A percentile compares a stretch with the other conserved stretches of the same genome.
phyloP scores from a whole-genome alignment of 2,888 invertebrate genomes.

The Diabrotica balteata region DNA sequence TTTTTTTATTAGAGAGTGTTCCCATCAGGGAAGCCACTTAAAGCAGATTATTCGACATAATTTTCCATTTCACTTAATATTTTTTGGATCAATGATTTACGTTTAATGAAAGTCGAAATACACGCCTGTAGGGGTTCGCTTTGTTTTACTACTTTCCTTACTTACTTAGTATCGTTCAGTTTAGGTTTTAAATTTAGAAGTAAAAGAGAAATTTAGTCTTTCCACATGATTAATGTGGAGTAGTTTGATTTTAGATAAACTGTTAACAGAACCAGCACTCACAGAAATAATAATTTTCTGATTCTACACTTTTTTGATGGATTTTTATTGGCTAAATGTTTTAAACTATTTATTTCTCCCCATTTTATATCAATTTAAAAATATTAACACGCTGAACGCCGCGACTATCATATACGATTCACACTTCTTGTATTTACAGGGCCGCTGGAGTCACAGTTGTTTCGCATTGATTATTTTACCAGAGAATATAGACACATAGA shows the following conservation, averaged over 20 bases:
- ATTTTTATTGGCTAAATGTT: too few relatives aligned
- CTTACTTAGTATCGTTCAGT: not conserved
- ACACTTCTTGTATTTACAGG: too few relatives aligned
- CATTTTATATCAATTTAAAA: too few relatives aligned
- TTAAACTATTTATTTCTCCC: too few relatives aligned
- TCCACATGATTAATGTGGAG: not conserved
- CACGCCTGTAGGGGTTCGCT: constrained; percentile 15
- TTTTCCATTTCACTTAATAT: constrained; percentile 23
- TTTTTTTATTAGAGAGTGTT: constrained; percentile 16
- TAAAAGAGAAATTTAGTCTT: constrained; percentile 11
- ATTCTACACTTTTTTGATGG: too few relatives aligned
- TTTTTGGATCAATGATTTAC: constrained; percentile 27
- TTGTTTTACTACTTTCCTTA: constrained; percentile 5
- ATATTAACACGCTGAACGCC: too few relatives aligned
- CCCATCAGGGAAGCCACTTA: constrained; percentile 28
- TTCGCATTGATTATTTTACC: too few relatives aligned
- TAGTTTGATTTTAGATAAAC: not conserved
- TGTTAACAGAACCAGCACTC: too few relatives aligned
- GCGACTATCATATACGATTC: too few relatives aligned
- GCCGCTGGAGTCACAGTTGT: too few relatives aligned
- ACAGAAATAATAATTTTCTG: too few relatives aligned
- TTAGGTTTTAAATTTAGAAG: constrained; percentile 8
- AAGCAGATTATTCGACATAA: constrained; percentile 27
- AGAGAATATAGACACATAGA: too few relatives aligned
- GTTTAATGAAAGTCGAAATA: constrained; percentile 25